Base-by-base conservation (phyloP, 1,140 invertebrate species). In the Asobara japonica region DNA sequence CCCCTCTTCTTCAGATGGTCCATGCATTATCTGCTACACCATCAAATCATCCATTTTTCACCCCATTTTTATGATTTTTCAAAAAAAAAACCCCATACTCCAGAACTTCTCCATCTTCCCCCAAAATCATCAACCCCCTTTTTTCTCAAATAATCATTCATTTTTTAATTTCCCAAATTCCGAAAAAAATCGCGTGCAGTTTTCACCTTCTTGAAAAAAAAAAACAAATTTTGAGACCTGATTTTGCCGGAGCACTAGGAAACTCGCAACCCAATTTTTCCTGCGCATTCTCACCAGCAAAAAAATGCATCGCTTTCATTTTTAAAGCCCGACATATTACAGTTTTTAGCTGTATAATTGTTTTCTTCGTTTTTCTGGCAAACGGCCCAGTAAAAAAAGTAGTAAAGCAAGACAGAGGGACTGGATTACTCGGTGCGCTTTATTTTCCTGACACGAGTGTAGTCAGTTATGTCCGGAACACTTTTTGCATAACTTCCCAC, bases 401-500 rank as follows among this genome's bases (percentile, higher is more conserved):
- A 25, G 51, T 56, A 18, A 56, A 56, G 51, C 22, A 18, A 56
- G 51, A 56, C 51, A 56, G 51, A 56, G 51, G 51, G 2, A 56
- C 51, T 27, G 18, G 51, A 56, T 56, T 56, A 56, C 51, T 10
- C 51, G 11, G 22, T 29, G 7, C n/a, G 29, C 56, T 31, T 62
- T 62, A 62, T 62, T 30, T 62, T 31, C 60, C 29, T 62, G 60
- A 62, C 60, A 62, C 60, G 60, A 30, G 25, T 31, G 60, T 62
- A 62, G 27, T 62, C 60, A 62, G 30, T 71, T 30, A 36, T 48
- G 51, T 18, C 29, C 29, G 62, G 31, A 31, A 61, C 41, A 74
- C 74, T 81, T 79, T 78, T 77, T 76, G 79, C 77, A 76, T 77
- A 79, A 79, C 75, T 79, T 82, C 77, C 78, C 75, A 79, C 79